phyloP scores from a whole-genome alignment of 2,888 invertebrate genomes.

The Chrysina gloriosa region DNA sequence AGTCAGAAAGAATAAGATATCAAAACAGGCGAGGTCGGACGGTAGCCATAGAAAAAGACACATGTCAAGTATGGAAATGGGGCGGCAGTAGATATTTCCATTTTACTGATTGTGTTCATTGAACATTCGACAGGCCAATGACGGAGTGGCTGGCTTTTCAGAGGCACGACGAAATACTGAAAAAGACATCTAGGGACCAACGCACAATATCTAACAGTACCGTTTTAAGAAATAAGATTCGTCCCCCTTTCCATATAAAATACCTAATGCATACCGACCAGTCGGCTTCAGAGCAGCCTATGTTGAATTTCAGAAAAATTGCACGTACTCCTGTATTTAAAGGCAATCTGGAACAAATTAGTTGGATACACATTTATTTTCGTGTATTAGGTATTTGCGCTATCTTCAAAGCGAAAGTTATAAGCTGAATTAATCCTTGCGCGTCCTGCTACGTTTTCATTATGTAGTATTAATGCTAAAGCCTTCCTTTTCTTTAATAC shows the following conservation, averaged over 20 bases:
- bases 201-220: constrained; percentile 12
- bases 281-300: no score
- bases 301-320: no score
- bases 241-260: no score
- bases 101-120: constrained; percentile 65
- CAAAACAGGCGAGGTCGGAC: constrained; percentile 15
- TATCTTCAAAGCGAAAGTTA: no score
- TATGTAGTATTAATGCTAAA: no score
- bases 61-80: constrained; percentile 62
- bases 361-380: neutral
- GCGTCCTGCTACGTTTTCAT: no score
- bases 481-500: no score
- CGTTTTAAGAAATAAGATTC: neutral
- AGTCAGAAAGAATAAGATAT: constrained; percentile 39
- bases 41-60: constrained; percentile 52
- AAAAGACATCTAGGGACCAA: constrained; percentile 36
- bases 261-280: no score
- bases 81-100: constrained; percentile 61
- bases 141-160: constrained; percentile 59
- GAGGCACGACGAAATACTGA: constrained; percentile 41
- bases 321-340: no score
- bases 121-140: constrained; percentile 65
- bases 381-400: neutral
- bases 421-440: no score
- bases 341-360: neutral